Conservation (phyloP, 1,140 invertebrate genomes). For the Cotesia typhae region DNA sequence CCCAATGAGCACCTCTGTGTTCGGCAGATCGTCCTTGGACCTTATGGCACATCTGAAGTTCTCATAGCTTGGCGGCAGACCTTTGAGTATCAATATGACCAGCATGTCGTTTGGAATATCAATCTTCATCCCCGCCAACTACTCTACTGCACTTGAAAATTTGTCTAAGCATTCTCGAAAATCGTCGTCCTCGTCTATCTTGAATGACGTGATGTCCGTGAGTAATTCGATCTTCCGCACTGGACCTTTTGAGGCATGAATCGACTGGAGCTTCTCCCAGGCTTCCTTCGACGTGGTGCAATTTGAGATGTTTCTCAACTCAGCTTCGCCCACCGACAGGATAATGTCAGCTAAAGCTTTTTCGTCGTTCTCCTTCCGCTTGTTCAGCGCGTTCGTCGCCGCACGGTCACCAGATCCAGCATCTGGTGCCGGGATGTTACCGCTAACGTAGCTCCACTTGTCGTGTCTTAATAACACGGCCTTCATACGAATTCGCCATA, state of each 20-base stretch:
- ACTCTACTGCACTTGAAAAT: conserved; percentile 40
- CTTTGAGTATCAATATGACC: conserved; percentile 46
- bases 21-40: conserved; percentile 15
- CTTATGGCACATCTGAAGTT: conserved; percentile 49
- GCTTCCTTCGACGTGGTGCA: background rate
- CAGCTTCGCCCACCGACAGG: background rate
- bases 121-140: conserved; percentile 38
- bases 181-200: background rate
- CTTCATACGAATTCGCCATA: conserved; percentile 8
- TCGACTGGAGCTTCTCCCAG: background rate
- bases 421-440: background rate
- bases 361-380: background rate
- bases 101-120: conserved; percentile 44
- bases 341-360: conserved; percentile 17
- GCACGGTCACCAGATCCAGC: background rate
- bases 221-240: background rate
- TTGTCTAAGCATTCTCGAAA: background rate
- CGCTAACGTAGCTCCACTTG: background rate
- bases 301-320: background rate
- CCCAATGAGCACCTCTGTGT: background rate
- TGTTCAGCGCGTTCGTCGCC: background rate
- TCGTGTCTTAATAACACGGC: conserved; percentile 15
- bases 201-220: background rate
- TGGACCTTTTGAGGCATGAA: background rate
- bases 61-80: conserved; percentile 38